Evolutionary conservation across 2,113 vertebrate species (phyloP), one percentile per base, ranked within the genome.

Genomic region (Opisthocomus hoazin): DNA sequence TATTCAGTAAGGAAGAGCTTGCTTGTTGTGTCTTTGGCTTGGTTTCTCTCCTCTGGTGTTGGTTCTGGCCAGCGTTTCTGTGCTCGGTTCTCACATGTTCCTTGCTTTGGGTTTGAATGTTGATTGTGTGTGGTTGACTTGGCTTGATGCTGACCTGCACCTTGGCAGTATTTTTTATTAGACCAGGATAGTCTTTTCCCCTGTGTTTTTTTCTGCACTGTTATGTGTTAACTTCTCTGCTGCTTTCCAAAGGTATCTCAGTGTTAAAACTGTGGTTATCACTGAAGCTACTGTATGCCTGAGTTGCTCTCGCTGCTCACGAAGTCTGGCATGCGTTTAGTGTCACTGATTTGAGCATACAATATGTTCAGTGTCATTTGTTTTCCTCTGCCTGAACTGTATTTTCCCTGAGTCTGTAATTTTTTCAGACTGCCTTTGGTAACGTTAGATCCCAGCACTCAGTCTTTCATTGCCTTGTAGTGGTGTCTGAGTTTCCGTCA

Each of bases 391-490:
- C 46, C 73, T 83, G 82, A 78, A 57, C 84, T 84, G 64, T 84
- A 71, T 92, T 96, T 96, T 95, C 46, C 69, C 15, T 0, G 1
- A 93, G 86, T 80, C 79, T 77, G 48, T 94, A 74, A 76, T 90
- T 94, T 97, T 94, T 97, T 82, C 57, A 56, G 56, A 53, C 71
- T 88, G 90, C 68, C 82, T 85, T 94, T 48, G 70, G 69, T 94
- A 95, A 87, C 0, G 0, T 84, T 95, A 94, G 68, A 89, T 68
- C 14, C 54, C 1, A 0, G 41, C n/a, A 16, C 68, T 87, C 65
- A 68, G 57, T 82, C 82, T 60, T 93, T 43, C 2, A 0, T 87
- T 93, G 81, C 86, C 68, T 80, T 2, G 4, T 71, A 57, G 66
- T 73, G 15, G 30, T 76, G 41, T 50, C 60, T 84, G 70, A 68